These are phyloP conservation scores for Danaus chrysippus DNA, from an alignment of 2,888 invertebrate genomes.

Conservation along the genomic window DNA sequence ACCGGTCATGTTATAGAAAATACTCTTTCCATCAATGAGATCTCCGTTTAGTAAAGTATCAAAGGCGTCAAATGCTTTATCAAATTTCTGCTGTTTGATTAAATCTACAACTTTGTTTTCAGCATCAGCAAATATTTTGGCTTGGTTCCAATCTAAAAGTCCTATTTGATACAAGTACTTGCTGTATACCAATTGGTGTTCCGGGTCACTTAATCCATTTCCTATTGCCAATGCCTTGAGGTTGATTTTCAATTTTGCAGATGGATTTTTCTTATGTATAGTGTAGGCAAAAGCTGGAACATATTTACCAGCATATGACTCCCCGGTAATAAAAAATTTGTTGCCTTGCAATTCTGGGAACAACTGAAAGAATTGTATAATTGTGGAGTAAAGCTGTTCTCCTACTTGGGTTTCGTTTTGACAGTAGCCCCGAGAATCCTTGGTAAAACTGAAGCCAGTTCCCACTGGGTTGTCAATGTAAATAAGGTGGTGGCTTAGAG, in stretches of 20 bases:
- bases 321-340: constrained; percentile 93
- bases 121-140: constrained; percentile 77
- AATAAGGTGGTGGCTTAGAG: constrained; percentile 86
- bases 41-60: constrained; percentile 86
- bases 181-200: constrained; percentile 86
- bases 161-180: constrained; percentile 90
- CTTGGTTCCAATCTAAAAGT: constrained; percentile 82
- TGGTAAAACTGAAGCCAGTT: constrained; percentile 94
- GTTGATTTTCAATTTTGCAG: constrained; percentile 83
- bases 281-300: constrained; percentile 87
- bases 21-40: constrained; percentile 75
- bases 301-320: constrained; percentile 91
- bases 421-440: constrained; percentile 86
- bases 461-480: constrained; percentile 97
- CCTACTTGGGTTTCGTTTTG: constrained; percentile 89
- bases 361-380: constrained; percentile 90
- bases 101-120: constrained; percentile 79
- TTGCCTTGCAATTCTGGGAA: constrained; percentile 87
- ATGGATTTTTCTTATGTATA: constrained; percentile 82
- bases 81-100: constrained; percentile 82
- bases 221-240: constrained; percentile 86
- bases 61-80: constrained; percentile 85
- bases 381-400: constrained; percentile 85
- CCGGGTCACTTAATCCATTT: constrained; percentile 89
- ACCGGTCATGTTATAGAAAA: constrained; percentile 87